Conservation (phyloP, 2,113 vertebrate species). For the Dermatemys mawii region DNA sequence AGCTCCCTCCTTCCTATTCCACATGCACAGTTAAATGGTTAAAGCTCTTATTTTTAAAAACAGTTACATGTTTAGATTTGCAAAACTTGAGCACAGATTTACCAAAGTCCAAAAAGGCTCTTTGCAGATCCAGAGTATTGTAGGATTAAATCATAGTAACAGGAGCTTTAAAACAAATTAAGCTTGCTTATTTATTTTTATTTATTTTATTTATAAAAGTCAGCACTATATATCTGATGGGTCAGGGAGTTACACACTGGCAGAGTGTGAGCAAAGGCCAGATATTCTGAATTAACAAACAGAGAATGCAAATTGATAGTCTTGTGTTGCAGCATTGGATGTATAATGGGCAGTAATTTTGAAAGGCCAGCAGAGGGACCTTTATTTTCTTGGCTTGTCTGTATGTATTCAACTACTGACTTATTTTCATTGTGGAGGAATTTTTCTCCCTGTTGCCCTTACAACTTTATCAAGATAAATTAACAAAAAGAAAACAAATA, state of each 20-base stretch:
- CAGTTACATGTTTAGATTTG: not conserved
- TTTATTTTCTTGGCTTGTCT: not conserved
- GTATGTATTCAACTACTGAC: not conserved
- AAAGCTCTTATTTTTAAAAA: not conserved
- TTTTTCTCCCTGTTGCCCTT: not conserved
- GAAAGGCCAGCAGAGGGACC: too few relatives aligned
- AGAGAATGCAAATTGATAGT: not conserved
- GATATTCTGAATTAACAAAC: not conserved
- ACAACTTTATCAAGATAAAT: not conserved
- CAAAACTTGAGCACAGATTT: too few relatives aligned
- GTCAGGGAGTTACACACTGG: not conserved
- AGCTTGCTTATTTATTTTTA: too few relatives aligned
- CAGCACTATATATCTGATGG: not conserved
- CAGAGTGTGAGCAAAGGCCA: not conserved
- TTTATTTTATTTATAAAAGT: not conserved
- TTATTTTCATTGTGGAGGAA: not conserved
- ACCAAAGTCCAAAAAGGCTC: not conserved
- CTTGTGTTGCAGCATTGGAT: not conserved
- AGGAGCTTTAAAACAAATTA: not conserved
- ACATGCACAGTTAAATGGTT: not conserved
- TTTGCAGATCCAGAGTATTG: not conserved
- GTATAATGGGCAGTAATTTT: not conserved
- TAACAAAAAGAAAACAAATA: not conserved
- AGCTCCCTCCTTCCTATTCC: not conserved
- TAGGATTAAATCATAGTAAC: not conserved